Evolutionary conservation across 2,888 invertebrate species (phyloP).

Genomic region (Caenorhabditis zanzibari): DNA sequence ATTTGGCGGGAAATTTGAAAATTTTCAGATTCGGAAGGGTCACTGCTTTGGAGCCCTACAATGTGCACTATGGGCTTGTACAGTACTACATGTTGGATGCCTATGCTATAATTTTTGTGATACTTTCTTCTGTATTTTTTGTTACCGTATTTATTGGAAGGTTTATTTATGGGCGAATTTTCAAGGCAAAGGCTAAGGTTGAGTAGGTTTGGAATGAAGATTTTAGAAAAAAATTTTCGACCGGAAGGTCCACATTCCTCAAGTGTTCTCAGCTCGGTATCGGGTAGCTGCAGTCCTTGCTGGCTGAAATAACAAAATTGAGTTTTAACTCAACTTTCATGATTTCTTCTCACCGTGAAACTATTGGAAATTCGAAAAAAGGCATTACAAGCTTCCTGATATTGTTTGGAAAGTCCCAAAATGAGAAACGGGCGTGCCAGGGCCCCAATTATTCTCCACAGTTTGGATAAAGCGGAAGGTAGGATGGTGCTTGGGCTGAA

Average conservation of each 20-base stretch:
- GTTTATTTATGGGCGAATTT: conserved; percentile 1
- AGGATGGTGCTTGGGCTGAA: too few relatives aligned
- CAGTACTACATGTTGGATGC: conserved; percentile 34
- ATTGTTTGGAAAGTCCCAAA: too few relatives aligned
- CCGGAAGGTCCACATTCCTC: too few relatives aligned
- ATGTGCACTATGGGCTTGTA: conserved; percentile 17
- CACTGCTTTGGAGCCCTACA: conserved; percentile 22
- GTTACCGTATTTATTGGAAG: not conserved
- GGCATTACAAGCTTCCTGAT: too few relatives aligned
- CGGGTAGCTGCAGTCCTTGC: not conserved
- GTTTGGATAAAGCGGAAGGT: too few relatives aligned
- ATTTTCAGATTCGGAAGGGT: conserved; percentile 29
- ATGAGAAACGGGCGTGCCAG: too few relatives aligned
- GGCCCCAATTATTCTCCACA: too few relatives aligned
- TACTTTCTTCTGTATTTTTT: not conserved
- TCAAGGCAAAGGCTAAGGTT: not conserved
- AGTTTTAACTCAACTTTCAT: too few relatives aligned
- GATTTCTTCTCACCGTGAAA: too few relatives aligned
- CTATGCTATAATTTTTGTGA: not conserved
- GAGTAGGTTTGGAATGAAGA: conserved; percentile 8
- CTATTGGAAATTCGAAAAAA: too few relatives aligned
- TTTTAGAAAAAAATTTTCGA: not conserved
- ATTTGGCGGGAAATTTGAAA: not conserved
- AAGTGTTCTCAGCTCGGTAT: not conserved
- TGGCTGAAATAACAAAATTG: too few relatives aligned